A percentile compares a stretch with the other conserved stretches of the same genome.
Evolutionary conservation across 2,888 invertebrate species (phyloP).

Genomic region (Monochamus alternatus): DNA sequence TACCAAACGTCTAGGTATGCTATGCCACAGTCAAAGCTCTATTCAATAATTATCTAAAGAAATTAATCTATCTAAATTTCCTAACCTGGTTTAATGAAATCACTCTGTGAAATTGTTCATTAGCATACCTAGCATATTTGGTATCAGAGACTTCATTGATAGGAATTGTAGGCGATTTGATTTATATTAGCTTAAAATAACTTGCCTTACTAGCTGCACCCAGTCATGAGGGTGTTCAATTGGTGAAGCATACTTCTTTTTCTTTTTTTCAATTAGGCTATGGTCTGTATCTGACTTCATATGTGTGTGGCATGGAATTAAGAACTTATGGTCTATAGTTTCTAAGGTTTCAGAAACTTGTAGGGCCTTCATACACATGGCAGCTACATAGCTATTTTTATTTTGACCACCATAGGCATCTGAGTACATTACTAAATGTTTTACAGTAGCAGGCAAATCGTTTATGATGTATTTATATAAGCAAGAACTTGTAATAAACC

Average conservation of each 20-base stretch:
- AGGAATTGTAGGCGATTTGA: too few relatives aligned
- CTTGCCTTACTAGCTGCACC: constrained; percentile 1
- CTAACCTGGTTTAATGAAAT: too few relatives aligned
- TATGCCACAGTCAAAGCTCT: too few relatives aligned
- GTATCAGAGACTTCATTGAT: too few relatives aligned
- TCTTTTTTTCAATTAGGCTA: constrained; percentile 5
- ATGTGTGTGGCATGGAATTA: constrained; percentile 8
- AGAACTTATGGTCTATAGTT: constrained; percentile 22
- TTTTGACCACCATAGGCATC: constrained; percentile 30
- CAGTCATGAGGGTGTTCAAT: too few relatives aligned
- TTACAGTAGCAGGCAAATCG: constrained; percentile 16
- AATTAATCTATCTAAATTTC: too few relatives aligned
- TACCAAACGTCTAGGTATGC: too few relatives aligned
- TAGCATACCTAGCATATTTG: too few relatives aligned
- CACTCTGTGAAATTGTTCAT: too few relatives aligned
- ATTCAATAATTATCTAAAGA: too few relatives aligned
- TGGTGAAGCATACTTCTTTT: constrained; percentile 18
- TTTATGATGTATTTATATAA: constrained; percentile 25
- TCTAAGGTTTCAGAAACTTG: constrained; percentile 13
- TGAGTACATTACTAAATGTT: constrained; percentile 17
- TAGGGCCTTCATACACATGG: constrained; percentile 22
- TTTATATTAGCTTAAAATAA: too few relatives aligned
- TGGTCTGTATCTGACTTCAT: constrained; percentile 12
- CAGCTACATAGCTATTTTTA: constrained; percentile 24
- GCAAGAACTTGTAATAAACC: too few relatives aligned